Base-by-base conservation (phyloP, 2,888 invertebrate species). In the Parascotia fuliginaria region DNA sequence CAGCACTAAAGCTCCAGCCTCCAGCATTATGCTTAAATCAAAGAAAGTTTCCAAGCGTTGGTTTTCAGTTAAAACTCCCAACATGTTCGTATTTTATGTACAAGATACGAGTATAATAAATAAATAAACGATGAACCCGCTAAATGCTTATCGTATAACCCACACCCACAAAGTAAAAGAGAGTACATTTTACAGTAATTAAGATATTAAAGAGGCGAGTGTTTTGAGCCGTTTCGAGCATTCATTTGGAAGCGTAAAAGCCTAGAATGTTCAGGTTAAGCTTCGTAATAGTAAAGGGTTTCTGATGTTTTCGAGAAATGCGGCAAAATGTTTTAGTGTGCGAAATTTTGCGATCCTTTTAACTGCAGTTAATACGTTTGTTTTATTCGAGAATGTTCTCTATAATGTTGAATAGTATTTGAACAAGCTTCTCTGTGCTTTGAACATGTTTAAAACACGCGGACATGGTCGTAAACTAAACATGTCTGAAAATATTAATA, bases 151-250 rank as follows among this genome's bases (percentile, higher is more conserved):
- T 43, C n/a, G 52, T 42, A 44, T 60, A 15, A 6, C 28, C 42
- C 60, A 9, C 9, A 54, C 27, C 39, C 29, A 6, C 15, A 59
- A 55, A 34, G 55, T 74, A 59, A 70, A 75, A 73, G 77, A 69
- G 70, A 63, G 75, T 65, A 73, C 76, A 70, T 77, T 79, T 77
- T 70, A 75, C 73, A 73, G 77, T 77, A 79, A 79, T 79, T 79
- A 79, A 77, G 78, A 76, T 78, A 79, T 79, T 78, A 79, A 75
- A 77, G 70, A 63, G 71, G 58, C 65, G 75, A 78, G 79, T 76
- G 77, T 78, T 79, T 71, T 70, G 61, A 76, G 75, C 69, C 69
- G 74, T 75, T 75, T 70, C 53, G 38, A 65, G 69, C 73, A 73
- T 73, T 79, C 77, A 73, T 78, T 77, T 70, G 57, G 55, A 68